These are phyloP conservation scores for Caenorhabditis macrosperma DNA, from an alignment of 2,888 invertebrate genomes.

Conservation along the genomic window DNA sequence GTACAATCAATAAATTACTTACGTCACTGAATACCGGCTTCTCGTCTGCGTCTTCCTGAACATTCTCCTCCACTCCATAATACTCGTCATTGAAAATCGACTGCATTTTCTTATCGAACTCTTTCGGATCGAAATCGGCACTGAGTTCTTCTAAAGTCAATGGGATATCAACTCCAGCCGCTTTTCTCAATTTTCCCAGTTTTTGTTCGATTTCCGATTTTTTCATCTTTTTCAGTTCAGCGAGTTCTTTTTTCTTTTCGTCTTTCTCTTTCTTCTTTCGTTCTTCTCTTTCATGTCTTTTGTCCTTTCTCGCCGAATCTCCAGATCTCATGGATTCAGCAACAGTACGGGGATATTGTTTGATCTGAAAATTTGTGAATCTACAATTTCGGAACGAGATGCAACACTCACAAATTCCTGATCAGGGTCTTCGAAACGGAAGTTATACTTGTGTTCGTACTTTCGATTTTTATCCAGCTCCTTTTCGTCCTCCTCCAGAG, in stretches of 20 bases:
- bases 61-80: constrained; percentile 85
- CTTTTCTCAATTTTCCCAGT: constrained; percentile 88
- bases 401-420: constrained; percentile 85
- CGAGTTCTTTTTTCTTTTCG: constrained; percentile 90
- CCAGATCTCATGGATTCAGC: constrained; percentile 87
- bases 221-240: constrained; percentile 85
- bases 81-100: constrained; percentile 90
- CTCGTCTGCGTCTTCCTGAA: constrained; percentile 83
- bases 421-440: constrained; percentile 96
- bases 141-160: constrained; percentile 89
- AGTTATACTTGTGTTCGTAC: constrained; percentile 96
- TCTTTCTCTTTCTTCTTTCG: constrained; percentile 85
- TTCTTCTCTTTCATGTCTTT: constrained; percentile 84
- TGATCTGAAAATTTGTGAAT: constrained; percentile 84
- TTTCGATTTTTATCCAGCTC: constrained; percentile 87
- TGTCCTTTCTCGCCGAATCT: constrained; percentile 82
- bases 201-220: constrained; percentile 92
- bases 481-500: constrained; percentile 88
- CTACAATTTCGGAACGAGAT: background rate
- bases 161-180: constrained; percentile 88
- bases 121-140: constrained; percentile 81
- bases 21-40: constrained; percentile 89
- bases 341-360: constrained; percentile 92
- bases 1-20: background rate
- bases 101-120: constrained; percentile 81